Base-by-base conservation (phyloP, 2,888 invertebrate genomes). In the Plagodis dolabraria region DNA sequence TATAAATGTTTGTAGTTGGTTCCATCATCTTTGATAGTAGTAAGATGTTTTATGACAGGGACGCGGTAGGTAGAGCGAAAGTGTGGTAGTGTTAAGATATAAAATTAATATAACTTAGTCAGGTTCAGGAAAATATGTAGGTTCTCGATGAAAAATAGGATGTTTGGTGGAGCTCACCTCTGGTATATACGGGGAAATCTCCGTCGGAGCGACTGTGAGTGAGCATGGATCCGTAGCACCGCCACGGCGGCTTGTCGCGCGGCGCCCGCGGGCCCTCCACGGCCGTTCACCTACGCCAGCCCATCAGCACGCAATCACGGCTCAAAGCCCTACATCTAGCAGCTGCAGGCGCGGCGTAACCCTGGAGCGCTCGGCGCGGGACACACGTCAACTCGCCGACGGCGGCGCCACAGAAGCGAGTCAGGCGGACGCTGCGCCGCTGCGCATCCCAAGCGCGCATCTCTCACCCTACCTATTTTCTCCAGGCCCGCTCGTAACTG, bases 191-290 rank as follows among this genome's bases (percentile, higher is more conserved):
- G 79, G 96, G 96, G 91, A 96, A 96, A 90, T 96, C 96, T 80
- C 96, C 96, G 85, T 96, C 96, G 86, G 96, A 96, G 90, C 96
- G 96, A 85, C 96, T 96, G 93, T 96, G 96, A 71, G 96, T 96
- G 84, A 96, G 94, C 95, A 96, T 96, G 84, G 95, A 94, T 86
- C 94, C 95, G 86, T 94, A 94, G 84, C 94, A 94, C 86, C 94
- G 94, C 82, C 94, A 94, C 82, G 94, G 87, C 87, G 92, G 88
- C 75, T 84, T 88, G 77, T 89, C 89, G 77, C 87, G 90, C 80
- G 82, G 86, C 82, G 85, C 86, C 80, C 93, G 93, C 80, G 86
- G 91, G 85, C 93, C 91, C 87, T 92, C 93, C 93, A 93, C 89
- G 83, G 83, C 81, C 80, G 83, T 86, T 91, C 90, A 92, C 85